A percentile compares a stretch with the other conserved stretches of the same genome.
Evolutionary conservation across 2,888 invertebrate species (phyloP).

Genomic region (Dinocampus coccinellae): DNA sequence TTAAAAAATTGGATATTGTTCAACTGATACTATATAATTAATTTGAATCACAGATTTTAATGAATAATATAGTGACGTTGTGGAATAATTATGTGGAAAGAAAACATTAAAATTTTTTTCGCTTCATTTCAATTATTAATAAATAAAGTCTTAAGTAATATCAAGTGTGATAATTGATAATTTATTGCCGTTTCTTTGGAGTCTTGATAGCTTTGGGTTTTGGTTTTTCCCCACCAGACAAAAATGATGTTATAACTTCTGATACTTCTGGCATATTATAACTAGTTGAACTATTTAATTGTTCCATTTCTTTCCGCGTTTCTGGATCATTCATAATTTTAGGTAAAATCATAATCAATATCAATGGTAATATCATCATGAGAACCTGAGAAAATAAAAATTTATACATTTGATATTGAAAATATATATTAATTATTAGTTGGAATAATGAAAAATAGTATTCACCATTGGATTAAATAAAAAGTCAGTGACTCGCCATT

Average conservation of each 20-base stretch:
- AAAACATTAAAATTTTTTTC: too few relatives aligned
- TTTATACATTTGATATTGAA: neutral
- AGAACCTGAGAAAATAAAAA: constrained; percentile 74
- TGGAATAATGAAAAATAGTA: constrained; percentile 48
- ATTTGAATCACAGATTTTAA: neutral
- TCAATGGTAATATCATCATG: constrained; percentile 95
- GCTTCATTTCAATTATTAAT: neutral
- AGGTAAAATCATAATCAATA: constrained; percentile 92
- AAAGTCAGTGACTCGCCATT: constrained; percentile 97
- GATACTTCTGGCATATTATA: constrained; percentile 95
- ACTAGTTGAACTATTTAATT: constrained; percentile 84
- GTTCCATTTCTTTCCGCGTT: constrained; percentile 95
- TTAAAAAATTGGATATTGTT: neutral
- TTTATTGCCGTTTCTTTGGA: constrained; percentile 68
- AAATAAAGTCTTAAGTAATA: neutral
- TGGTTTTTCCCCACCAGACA: constrained; percentile 79
- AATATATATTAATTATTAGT: neutral
- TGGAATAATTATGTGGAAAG: too few relatives aligned
- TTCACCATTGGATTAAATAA: constrained; percentile 93
- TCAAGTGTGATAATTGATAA: neutral
- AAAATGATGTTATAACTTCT: constrained; percentile 90
- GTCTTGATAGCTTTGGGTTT: constrained; percentile 70
- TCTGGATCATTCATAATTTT: constrained; percentile 99
- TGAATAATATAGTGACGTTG: neutral
- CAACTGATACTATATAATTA: neutral